Evolutionary conservation across 2,888 invertebrate genomes (phyloP).

Genomic region (Meiosimyza platycephala): DNA sequence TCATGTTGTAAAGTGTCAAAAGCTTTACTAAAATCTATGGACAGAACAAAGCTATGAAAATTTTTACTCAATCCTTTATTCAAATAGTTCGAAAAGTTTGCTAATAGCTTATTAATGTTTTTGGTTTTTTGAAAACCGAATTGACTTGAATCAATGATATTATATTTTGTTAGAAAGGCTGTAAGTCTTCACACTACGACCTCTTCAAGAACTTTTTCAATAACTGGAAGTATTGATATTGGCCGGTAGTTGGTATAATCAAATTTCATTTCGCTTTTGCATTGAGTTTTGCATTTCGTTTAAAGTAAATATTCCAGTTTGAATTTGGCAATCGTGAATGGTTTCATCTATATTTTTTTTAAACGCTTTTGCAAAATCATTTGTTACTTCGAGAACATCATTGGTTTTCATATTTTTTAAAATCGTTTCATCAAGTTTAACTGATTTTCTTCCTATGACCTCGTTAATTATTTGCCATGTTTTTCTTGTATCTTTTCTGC

Average conservation of each 20-base stretch:
- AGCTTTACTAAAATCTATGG: constrained; percentile 20
- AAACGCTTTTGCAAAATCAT: background rate
- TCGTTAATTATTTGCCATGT: no score
- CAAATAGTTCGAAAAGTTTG: background rate
- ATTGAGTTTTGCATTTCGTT: no score
- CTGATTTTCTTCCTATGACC: no score
- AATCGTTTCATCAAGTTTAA: background rate
- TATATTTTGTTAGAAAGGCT: background rate
- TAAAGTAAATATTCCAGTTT: no score
- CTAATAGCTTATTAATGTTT: constrained; percentile 27
- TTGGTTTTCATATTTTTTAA: background rate
- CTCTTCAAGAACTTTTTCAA: background rate
- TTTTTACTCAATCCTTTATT: constrained; percentile 5
- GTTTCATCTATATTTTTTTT: no score
- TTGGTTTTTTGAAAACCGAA: constrained; percentile 27
- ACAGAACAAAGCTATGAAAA: background rate
- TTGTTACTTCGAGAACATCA: background rate
- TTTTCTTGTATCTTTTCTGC: background rate
- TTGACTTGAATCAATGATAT: constrained; percentile 1
- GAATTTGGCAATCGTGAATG: no score
- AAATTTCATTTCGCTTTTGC: background rate
- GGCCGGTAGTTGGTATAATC: background rate
- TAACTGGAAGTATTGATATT: background rate
- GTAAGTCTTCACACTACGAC: background rate
- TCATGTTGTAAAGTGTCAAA: constrained; percentile 13